phyloP scores from a whole-genome alignment of 2,797 vertebrate genomes.

The Sebastes steindachneri region DNA sequence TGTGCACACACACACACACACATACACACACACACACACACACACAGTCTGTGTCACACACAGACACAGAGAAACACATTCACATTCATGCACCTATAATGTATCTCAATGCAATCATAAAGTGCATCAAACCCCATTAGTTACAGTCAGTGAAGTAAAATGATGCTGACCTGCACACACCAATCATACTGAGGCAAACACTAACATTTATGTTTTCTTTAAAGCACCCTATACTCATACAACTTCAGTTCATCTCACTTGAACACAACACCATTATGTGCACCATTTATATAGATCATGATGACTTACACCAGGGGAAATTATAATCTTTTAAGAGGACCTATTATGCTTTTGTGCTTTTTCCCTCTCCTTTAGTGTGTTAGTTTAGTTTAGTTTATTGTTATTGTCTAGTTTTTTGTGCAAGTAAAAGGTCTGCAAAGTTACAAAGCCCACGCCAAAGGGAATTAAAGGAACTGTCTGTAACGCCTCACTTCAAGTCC shows the following conservation, averaged over 20 bases:
- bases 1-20: conserved; percentile 8
- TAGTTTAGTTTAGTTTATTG: neutral
- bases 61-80: neutral
- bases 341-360: neutral
- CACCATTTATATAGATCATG: neutral
- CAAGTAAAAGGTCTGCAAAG: neutral
- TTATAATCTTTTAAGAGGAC: neutral
- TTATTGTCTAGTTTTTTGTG: neutral
- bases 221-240: neutral
- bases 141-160: conserved; percentile 35
- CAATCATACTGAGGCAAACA: conserved; percentile 4
- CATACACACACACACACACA: neutral
- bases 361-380: neutral
- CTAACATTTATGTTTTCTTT: conserved; percentile 2
- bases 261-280: neutral
- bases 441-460: no score
- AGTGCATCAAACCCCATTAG: conserved; percentile 18
- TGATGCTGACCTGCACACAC: conserved; percentile 9
- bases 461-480: no score
- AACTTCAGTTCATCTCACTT: neutral
- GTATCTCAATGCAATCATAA: conserved; percentile 14
- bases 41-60: neutral
- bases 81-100: conserved; percentile 34
- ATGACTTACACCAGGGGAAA: neutral
- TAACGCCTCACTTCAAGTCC: no score